A percentile compares a stretch with the other conserved stretches of the same genome.
phyloP scores from a whole-genome alignment of 2,888 invertebrate genomes.

The Trissoscelio sp. region DNA sequence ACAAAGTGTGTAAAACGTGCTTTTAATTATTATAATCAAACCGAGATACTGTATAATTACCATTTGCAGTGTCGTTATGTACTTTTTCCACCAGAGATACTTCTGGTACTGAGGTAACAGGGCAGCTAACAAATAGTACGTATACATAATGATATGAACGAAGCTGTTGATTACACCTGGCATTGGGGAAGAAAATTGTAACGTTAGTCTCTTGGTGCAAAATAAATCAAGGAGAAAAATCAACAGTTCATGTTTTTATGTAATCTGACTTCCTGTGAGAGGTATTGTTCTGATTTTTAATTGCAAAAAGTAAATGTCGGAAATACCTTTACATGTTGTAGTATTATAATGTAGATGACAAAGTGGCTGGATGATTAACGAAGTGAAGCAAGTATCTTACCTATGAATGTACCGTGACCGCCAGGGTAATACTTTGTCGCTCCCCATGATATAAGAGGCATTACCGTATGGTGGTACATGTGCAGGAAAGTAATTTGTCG shows the following conservation, averaged over 20 bases:
- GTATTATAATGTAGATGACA: slow-evolving; percentile 15
- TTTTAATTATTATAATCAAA: not conserved
- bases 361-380: slow-evolving; percentile 1
- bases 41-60: slow-evolving; percentile 83
- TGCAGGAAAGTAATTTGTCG: slow-evolving; percentile 95
- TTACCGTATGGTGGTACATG: slow-evolving; percentile 96
- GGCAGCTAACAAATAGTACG: slow-evolving; percentile 95
- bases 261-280: not conserved
- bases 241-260: not conserved
- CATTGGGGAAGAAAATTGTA: slow-evolving; percentile 29
- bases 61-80: slow-evolving; percentile 96
- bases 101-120: slow-evolving; percentile 94
- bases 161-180: slow-evolving; percentile 94
- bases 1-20: not conserved
- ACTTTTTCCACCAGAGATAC: slow-evolving; percentile 97
- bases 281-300: not conserved
- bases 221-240: not conserved
- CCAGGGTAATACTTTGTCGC: slow-evolving; percentile 95
- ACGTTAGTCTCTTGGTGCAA: not conserved
- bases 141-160: slow-evolving; percentile 97
- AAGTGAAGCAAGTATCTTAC: slow-evolving; percentile 72
- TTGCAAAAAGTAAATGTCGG: slow-evolving; percentile 1
- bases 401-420: slow-evolving; percentile 95
- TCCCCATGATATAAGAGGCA: slow-evolving; percentile 97
- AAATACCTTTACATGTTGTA: slow-evolving; percentile 18